phyloP scores from a whole-genome alignment of 2,888 invertebrate genomes.

The Frankliniella fusca region DNA sequence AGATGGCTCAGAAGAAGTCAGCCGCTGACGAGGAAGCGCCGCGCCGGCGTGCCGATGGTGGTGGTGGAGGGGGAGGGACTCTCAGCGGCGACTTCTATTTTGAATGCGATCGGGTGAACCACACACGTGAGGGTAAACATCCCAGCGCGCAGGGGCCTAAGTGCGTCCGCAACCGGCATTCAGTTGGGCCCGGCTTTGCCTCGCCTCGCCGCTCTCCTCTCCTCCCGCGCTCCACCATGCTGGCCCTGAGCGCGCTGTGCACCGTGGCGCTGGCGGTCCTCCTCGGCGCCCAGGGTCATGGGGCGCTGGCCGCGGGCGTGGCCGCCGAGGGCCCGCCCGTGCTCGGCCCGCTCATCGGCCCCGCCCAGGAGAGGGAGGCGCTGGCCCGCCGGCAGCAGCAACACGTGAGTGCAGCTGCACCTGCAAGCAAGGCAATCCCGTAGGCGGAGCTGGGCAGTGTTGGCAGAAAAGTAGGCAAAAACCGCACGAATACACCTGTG shows the following conservation, averaged over 20 bases:
- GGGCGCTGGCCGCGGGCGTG: slow-evolving; percentile 11
- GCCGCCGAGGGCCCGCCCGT: background rate
- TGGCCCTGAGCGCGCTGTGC: background rate
- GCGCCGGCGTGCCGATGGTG: too few relatives aligned
- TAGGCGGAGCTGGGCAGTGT: too few relatives aligned
- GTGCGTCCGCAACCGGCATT: background rate
- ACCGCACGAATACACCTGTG: too few relatives aligned
- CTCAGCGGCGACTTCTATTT: background rate
- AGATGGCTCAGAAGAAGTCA: too few relatives aligned
- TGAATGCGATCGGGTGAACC: background rate
- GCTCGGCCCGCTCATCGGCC: background rate
- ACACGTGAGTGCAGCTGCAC: background rate
- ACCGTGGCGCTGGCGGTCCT: background rate
- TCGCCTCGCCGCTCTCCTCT: background rate
- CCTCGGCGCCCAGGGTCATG: background rate
- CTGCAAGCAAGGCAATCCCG: too few relatives aligned
- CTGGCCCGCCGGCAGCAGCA: slow-evolving; percentile 6
- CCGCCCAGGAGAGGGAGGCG: background rate
- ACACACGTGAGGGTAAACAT: background rate
- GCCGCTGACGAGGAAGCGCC: too few relatives aligned
- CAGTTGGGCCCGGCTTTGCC: background rate
- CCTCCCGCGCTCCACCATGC: background rate
- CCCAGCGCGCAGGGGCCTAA: background rate
- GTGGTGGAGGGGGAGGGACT: background rate
- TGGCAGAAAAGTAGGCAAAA: too few relatives aligned